phyloP scores from a whole-genome alignment of 2,888 invertebrate species.

The Drosophila nr. fundita region DNA sequence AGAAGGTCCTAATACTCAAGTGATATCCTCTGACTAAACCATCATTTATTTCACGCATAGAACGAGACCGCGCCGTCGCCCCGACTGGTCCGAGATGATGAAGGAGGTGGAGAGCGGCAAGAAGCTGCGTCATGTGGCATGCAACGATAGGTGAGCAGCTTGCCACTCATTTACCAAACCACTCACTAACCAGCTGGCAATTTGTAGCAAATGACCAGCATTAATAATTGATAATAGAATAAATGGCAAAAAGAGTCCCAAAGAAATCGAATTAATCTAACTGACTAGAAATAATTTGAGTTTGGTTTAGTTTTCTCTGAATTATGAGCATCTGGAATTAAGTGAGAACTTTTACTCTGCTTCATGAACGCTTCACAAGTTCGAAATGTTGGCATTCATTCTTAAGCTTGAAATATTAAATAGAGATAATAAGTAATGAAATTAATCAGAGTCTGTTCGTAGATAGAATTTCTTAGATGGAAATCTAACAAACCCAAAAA shows the following conservation, averaged over 20 bases:
- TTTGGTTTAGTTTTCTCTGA: background rate
- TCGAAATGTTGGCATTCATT: background rate
- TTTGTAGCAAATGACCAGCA: slow-evolving; percentile 7
- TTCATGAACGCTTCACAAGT: background rate
- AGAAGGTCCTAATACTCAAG: background rate
- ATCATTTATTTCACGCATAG: slow-evolving; percentile 80
- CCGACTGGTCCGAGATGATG: slow-evolving; percentile 96
- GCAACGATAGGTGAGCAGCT: slow-evolving; percentile 90
- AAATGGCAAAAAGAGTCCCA: background rate
- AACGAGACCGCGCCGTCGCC: slow-evolving; percentile 91
- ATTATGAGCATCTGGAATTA: background rate
- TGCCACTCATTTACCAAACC: slow-evolving; percentile 1
- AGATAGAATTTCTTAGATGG: background rate
- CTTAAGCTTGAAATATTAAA: background rate
- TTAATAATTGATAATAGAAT: slow-evolving; percentile 14
- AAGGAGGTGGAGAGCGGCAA: slow-evolving; percentile 94
- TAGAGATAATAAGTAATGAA: background rate
- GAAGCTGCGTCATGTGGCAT: slow-evolving; percentile 92
- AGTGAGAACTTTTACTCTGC: background rate
- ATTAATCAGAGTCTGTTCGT: background rate
- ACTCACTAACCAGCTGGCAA: background rate
- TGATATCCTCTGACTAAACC: slow-evolving; percentile 21
- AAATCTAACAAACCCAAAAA: background rate
- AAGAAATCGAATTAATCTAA: slow-evolving; percentile 3
- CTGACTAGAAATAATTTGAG: background rate